Percentiles rank a stretch among this genome's conserved stretches.
Evolutionary conservation across 2,888 invertebrate genomes (phyloP).

Genomic region (Luffia ferchaultella): DNA sequence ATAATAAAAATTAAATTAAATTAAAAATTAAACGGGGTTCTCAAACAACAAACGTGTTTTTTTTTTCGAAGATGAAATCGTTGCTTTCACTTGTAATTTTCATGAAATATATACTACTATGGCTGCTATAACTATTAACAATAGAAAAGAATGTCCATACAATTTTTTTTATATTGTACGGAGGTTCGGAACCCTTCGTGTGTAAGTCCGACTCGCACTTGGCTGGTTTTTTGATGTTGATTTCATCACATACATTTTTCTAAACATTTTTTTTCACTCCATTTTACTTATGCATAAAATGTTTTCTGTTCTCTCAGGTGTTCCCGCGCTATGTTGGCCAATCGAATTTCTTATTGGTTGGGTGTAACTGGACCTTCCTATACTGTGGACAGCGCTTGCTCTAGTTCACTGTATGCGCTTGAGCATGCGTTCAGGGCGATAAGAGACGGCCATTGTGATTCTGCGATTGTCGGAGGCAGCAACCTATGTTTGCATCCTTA

Average conservation of each 20-base stretch:
- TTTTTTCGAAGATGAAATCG: background rate
- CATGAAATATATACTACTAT: background rate
- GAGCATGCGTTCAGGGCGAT: constrained; percentile 83
- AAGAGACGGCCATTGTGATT: constrained; percentile 82
- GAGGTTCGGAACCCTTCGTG: too few species aligned
- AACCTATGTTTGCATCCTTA: constrained; percentile 89
- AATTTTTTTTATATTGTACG: too few species aligned
- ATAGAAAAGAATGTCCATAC: too few species aligned
- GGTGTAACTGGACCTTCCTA: constrained; percentile 91
- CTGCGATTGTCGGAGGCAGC: constrained; percentile 88
- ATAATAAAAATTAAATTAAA: background rate
- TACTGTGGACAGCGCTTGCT: constrained; percentile 92
- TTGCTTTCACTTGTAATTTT: background rate
- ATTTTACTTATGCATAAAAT: too few species aligned
- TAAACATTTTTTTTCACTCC: too few species aligned
- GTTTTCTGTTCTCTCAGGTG: constrained; percentile 58
- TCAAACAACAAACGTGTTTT: background rate
- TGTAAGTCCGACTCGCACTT: too few species aligned
- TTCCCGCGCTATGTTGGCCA: constrained; percentile 91
- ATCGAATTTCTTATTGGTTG: constrained; percentile 88
- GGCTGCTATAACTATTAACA: too few species aligned
- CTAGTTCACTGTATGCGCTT: constrained; percentile 89
- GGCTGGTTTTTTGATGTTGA: too few species aligned
- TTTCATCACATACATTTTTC: too few species aligned
- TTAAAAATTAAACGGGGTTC: background rate